Conservation (phyloP, 2,113 vertebrate genomes). For the Alexandromys fortis region DNA sequence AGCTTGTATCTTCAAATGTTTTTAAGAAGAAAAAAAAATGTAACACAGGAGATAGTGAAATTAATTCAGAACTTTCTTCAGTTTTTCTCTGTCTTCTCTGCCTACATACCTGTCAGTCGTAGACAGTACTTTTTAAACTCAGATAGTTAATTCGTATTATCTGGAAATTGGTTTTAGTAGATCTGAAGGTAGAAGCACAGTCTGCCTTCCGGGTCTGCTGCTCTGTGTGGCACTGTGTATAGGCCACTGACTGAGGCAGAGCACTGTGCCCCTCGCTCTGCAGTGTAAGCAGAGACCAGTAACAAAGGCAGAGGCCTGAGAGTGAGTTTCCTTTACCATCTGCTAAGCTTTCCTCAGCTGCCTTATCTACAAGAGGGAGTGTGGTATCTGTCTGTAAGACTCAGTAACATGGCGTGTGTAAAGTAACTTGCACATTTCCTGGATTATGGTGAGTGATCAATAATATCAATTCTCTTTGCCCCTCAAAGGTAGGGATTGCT, state of each 20-base stretch:
- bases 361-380: conserved; percentile 34
- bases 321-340: conserved; percentile 12
- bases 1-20: background rate
- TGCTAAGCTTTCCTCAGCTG: conserved; percentile 51
- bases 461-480: conserved; percentile 59
- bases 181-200: background rate
- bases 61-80: background rate
- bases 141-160: conserved; percentile 21
- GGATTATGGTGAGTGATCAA: conserved; percentile 42
- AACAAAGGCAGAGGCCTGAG: background rate
- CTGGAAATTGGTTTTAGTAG: background rate
- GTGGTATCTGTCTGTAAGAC: conserved; percentile 42
- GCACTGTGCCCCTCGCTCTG: background rate
- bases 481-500: conserved; percentile 21
- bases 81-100: background rate
- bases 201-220: background rate
- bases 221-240: background rate
- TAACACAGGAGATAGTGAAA: background rate
- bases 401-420: conserved; percentile 59
- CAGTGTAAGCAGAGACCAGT: background rate
- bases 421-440: conserved; percentile 58
- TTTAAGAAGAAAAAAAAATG: conserved; percentile 13
- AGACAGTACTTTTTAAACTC: background rate
- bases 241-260: background rate
- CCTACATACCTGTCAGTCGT: background rate